Evolutionary conservation across 2,113 vertebrate genomes (phyloP).

Genomic region (Gambusia affinis): DNA sequence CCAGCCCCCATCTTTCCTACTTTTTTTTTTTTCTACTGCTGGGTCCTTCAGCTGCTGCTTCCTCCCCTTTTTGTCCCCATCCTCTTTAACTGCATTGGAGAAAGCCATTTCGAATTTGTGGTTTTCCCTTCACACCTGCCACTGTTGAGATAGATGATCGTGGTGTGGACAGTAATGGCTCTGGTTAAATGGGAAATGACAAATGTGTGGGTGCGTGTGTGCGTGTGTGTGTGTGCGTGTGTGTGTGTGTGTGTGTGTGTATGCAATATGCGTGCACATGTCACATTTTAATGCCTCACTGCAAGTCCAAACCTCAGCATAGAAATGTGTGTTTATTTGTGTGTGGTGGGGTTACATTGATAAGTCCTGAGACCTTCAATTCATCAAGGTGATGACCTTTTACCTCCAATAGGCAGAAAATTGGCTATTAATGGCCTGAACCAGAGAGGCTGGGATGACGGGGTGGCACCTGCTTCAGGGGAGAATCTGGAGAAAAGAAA

Average conservation of each 20-base stretch:
- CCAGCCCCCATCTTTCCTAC: slow-evolving; percentile 26
- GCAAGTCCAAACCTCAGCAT: slow-evolving; percentile 9
- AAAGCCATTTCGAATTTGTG: slow-evolving; percentile 64
- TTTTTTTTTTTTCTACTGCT: slow-evolving; percentile 17
- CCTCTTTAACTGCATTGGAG: slow-evolving; percentile 45
- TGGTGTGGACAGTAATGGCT: slow-evolving; percentile 57
- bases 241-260: slow-evolving; percentile 4
- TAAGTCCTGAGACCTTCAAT: slow-evolving; percentile 61
- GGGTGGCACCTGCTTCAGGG: slow-evolving; percentile 37
- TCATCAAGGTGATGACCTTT: slow-evolving; percentile 72
- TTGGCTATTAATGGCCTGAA: slow-evolving; percentile 71
- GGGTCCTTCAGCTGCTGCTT: slow-evolving; percentile 39
- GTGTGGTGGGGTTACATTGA: slow-evolving; percentile 59
- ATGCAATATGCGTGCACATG: not conserved
- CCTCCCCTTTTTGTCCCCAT: slow-evolving; percentile 40
- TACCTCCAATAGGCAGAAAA: slow-evolving; percentile 66
- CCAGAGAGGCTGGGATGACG: slow-evolving; percentile 39
- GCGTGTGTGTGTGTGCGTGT: slow-evolving; percentile 5
- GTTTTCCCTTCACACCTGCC: slow-evolving; percentile 70
- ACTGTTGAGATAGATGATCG: slow-evolving; percentile 61
- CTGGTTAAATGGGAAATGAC: slow-evolving; percentile 37
- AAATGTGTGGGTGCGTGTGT: not conserved
- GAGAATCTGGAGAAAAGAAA: slow-evolving; percentile 1
- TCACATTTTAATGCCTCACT: slow-evolving; percentile 33
- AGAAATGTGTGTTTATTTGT: slow-evolving; percentile 26